These are phyloP conservation scores for Apogon hyalosoma DNA, from an alignment of 2,797 vertebrate genomes.

Conservation along the genomic window DNA sequence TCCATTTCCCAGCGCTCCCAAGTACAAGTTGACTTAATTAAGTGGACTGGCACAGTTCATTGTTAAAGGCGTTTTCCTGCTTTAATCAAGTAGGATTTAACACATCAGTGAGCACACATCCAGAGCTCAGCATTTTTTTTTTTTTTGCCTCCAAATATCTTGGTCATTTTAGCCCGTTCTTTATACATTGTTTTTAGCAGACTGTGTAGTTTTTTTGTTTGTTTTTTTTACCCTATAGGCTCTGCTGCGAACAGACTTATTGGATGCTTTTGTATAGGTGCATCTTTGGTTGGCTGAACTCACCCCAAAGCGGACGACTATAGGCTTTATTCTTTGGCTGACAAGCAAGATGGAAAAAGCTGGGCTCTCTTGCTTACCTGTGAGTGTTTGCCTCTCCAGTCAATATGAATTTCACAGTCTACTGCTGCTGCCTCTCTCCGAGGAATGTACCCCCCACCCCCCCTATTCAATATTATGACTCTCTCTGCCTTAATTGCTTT, in stretches of 20 bases:
- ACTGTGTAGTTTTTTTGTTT: neutral
- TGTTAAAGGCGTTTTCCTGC: slow-evolving; percentile 76
- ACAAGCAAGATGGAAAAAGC: slow-evolving; percentile 64
- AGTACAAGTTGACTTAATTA: slow-evolving; percentile 84
- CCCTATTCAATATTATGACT: slow-evolving; percentile 81
- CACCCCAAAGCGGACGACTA: slow-evolving; percentile 32
- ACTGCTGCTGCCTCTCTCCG: slow-evolving; percentile 75
- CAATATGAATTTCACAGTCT: slow-evolving; percentile 85
- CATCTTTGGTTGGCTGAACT: slow-evolving; percentile 59
- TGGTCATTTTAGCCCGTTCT: slow-evolving; percentile 27
- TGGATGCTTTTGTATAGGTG: slow-evolving; percentile 39
- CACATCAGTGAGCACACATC: slow-evolving; percentile 73
- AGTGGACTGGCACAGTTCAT: slow-evolving; percentile 76
- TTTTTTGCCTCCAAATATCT: slow-evolving; percentile 54
- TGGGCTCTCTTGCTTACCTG: slow-evolving; percentile 76
- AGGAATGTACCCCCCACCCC: slow-evolving; percentile 65
- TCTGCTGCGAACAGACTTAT: slow-evolving; percentile 17
- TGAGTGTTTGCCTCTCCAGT: slow-evolving; percentile 78
- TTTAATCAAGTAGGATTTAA: slow-evolving; percentile 87
- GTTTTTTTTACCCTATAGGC: slow-evolving; percentile 25
- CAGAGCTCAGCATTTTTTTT: slow-evolving; percentile 67
- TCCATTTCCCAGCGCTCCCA: slow-evolving; percentile 74
- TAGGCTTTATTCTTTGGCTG: slow-evolving; percentile 51
- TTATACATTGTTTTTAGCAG: slow-evolving; percentile 42
- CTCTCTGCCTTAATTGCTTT: slow-evolving; percentile 84